A percentile compares a stretch with the other conserved stretches of the same genome.
phyloP scores from a whole-genome alignment of 2,113 vertebrate genomes.

The Strigops habroptila region DNA sequence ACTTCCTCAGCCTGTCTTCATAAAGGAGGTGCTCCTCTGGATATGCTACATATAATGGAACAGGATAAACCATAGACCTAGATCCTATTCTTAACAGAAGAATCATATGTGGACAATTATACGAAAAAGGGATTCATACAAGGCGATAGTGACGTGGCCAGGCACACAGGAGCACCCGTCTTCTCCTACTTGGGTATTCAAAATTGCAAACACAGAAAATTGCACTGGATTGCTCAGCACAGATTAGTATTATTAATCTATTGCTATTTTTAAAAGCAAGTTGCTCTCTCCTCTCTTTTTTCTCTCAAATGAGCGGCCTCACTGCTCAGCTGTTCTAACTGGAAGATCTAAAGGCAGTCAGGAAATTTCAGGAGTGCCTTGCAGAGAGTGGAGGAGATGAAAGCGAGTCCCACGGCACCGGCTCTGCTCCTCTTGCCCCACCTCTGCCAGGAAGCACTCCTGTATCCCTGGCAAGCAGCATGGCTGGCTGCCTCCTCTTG shows the following conservation, averaged over 20 bases:
- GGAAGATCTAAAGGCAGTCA: conserved; percentile 8
- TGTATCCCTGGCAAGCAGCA: conserved; percentile 1
- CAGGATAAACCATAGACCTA: not conserved
- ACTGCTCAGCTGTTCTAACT: not conserved
- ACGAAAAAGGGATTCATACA: not conserved
- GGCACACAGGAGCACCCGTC: not conserved
- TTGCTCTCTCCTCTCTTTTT: not conserved
- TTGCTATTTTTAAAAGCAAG: conserved; percentile 61
- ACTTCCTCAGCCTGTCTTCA: not conserved
- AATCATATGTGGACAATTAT: not conserved
- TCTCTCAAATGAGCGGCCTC: not conserved
- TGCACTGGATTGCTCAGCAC: conserved; percentile 47
- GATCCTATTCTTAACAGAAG: not conserved
- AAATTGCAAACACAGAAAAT: conserved; percentile 50
- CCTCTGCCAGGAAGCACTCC: conserved; percentile 47
- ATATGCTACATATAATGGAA: not conserved
- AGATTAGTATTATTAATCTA: conserved; percentile 59
- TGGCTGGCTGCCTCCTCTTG: conserved; percentile 26
- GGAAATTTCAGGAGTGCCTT: not conserved
- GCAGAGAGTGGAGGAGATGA: not conserved
- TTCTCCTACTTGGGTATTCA: conserved; percentile 5
- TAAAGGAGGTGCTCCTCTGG: not conserved
- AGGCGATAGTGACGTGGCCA: conserved; percentile 43
- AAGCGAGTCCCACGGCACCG: not conserved
- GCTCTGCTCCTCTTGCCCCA: not conserved